Base-by-base conservation (phyloP, 2,113 vertebrate genomes). In the Brevimyrus niger region DNA sequence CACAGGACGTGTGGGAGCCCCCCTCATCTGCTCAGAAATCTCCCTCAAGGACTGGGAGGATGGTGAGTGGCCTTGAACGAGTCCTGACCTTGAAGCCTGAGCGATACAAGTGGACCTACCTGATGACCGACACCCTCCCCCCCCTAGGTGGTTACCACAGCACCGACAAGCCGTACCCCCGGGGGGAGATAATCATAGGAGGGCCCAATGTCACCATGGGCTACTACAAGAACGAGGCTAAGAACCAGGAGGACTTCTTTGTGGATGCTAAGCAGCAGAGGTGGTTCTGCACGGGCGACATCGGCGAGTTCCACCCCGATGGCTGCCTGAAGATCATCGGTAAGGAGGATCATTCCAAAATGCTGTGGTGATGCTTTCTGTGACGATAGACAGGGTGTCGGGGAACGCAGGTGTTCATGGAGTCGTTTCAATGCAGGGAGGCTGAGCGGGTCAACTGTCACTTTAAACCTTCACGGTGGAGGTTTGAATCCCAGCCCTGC, bases 281-380 rank as follows among this genome's bases (percentile, higher is more conserved):
- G 23, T 99, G 98, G 98, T 98, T 99, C 76, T 99, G 97, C 61
- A 99, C 98, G 0, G 98, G 98, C 58, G 98, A 99, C 90, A 98
- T 99, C 6, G 98, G 98, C 1, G 97, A 99, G 92, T 96, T 99
- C 91, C 96, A 99, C 86, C 88, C 96, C 0, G 98, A 99, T 27
- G 98, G 98, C 11, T 99, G 97, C 94, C 96, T 99, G 86, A 99
- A 98, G 95, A 99, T 99, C 90, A 99, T 99, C 9, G 98, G 98
- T 99, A 92, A 96, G 96, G 58, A 65, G 58, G 58, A 27, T 65
- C 8, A 65, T 65, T 10, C 27, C n/a, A 27, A 27, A 65, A 55
- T 55, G 53, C 53, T 21, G 19, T 7, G 19, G 5, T 53, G 51
- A n/a, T 61, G 2, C 35, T 76, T 38, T 31, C 73, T 80, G 4